Percentiles rank a stretch among this genome's conserved stretches.
Evolutionary conservation across 2,888 invertebrate genomes (phyloP).

Genomic region (Lithophane ornitopus): DNA sequence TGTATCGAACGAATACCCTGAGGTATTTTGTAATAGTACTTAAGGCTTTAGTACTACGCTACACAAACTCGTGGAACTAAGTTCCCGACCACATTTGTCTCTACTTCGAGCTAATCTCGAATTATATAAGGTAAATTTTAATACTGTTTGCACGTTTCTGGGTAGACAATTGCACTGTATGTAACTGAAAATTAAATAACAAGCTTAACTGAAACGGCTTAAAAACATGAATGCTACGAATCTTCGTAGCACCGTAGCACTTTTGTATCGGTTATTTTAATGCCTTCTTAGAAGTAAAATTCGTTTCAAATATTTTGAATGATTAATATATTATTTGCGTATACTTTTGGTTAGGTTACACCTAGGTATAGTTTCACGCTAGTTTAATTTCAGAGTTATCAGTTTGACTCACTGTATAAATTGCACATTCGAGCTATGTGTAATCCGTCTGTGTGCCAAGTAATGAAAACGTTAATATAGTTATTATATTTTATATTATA

Average conservation of each 20-base stretch:
- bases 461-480: background rate
- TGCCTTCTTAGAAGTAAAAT: background rate
- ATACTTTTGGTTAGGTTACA: background rate
- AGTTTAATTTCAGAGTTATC: background rate
- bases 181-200: background rate
- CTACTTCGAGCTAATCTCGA: constrained; percentile 44
- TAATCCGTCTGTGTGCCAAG: background rate
- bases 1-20: constrained; percentile 24
- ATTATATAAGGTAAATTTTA: constrained; percentile 43
- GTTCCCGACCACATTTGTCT: constrained; percentile 48
- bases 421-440: background rate
- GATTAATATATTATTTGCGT: background rate
- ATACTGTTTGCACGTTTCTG: constrained; percentile 17
- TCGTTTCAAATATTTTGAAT: background rate
- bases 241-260: background rate
- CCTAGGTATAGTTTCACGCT: background rate
- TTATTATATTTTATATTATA: no score
- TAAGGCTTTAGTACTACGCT: constrained; percentile 43
- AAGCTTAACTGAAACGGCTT: background rate
- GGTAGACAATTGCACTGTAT: background rate
- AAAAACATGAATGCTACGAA: constrained; percentile 8
- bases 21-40: constrained; percentile 55
- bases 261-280: background rate
- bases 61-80: constrained; percentile 40
- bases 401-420: background rate